Evolutionary conservation across 2,113 vertebrate genomes (phyloP).

Genomic region (Steatornis caripensis): DNA sequence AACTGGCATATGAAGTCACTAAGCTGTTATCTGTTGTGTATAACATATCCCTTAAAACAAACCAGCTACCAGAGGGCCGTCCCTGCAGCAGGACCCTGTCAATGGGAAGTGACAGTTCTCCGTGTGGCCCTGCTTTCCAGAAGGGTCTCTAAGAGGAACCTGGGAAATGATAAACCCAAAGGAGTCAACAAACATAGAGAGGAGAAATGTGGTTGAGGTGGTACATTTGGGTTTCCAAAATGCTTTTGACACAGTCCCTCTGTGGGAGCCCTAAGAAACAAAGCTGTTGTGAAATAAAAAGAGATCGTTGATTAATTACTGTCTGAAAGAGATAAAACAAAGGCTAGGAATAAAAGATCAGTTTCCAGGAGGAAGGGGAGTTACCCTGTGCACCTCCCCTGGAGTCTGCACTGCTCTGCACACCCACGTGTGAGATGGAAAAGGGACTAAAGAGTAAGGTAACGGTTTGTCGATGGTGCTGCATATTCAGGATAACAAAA

Average conservation of each 20-base stretch:
- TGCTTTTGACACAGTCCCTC: neutral
- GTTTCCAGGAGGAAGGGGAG: neutral
- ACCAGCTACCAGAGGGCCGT: neutral
- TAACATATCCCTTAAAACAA: neutral
- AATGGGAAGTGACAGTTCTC: neutral
- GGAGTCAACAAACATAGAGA: neutral
- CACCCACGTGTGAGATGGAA: neutral
- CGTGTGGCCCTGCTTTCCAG: neutral
- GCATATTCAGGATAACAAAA: neutral
- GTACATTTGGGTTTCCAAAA: neutral
- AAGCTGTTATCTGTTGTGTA: fast-evolving
- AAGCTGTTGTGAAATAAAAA: neutral
- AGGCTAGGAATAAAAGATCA: neutral
- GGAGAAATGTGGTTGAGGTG: neutral
- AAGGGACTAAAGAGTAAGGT: fast-evolving
- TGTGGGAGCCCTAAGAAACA: neutral
- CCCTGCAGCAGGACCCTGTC: neutral
- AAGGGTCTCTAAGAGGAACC: neutral
- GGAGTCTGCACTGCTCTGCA: neutral
- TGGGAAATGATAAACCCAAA: neutral
- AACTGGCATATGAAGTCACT: neutral
- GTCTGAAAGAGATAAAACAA: neutral
- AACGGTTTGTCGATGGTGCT: neutral
- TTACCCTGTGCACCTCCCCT: neutral
- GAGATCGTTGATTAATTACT: neutral